Evolutionary conservation across 1,140 invertebrate species (phyloP), one percentile per base, ranked within the genome.

Genomic region (Ceratina australensis): DNA sequence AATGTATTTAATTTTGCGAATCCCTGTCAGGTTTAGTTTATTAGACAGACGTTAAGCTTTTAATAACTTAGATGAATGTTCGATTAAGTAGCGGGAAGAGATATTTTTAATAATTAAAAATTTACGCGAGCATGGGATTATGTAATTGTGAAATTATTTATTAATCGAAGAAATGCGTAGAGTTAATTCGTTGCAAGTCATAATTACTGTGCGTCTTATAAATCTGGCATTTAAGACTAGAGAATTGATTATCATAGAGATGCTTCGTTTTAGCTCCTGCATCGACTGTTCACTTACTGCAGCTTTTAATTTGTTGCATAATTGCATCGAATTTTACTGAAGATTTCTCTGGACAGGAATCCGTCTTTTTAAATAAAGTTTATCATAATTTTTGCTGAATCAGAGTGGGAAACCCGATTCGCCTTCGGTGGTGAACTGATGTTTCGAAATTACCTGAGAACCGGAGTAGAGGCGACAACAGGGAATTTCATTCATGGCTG

Each of bases 401-500:
- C 71, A 42, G 26, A n/a, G 24, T 33, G 5, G 33, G 20, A 59
- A 3, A 52, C 3, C 1, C 2, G 28, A 33, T 54, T 18, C 57
- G 1, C 2, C 2, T n/a, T 18, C 1, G 47, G 24, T 3, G 47
- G 24, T 8, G 49, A 8, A 16, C 12, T 12, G 12, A 54, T 18
- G 13, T 67, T 57, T 66, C 72, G 54, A 67, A 75, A 75, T 67
- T 47, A 28, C 12, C 10, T 22, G 63, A 13, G 22, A 67, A 57
- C 3, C 16, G 18, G 33, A 49, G 18, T 47, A 71, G 18, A 0
- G 13, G 7, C 2, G 54, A 15, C 18, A 20, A 49, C 22, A 22
- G 15, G 33, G 64, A 67, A 75, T 33, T 50, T 60, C 64, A 75
- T 50, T 28, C 13, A 22, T 67, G 15, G 18, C n/a, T 24, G 57